Base-by-base conservation (phyloP, 2,797 vertebrate genomes). In the Aplochiton taeniatus region DNA sequence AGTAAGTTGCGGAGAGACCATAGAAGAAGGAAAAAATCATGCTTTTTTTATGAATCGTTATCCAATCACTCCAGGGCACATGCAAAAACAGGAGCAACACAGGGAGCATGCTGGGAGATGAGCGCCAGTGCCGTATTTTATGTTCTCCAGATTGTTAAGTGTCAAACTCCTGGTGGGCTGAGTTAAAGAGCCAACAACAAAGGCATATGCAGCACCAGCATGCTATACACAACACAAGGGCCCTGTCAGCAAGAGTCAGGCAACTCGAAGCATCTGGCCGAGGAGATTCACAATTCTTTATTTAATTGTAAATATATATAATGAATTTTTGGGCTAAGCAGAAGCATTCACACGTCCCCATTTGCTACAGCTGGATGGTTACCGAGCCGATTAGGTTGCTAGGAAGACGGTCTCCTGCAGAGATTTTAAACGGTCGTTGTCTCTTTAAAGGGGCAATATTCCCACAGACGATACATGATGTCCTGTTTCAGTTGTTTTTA, bases 141-240 rank as follows among this genome's bases (percentile, higher is more conserved):
- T 53, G 70, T 72, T 82, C 70, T 69, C 65, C 85, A 88, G 82
- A 87, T 88, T 87, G 88, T 83, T 77, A 85, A 86, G 85, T 77
- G 83, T 85, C 81, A 68, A 66, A 58, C 69, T 81, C 85, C 87
- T 71, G 85, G 75, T 72, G 87, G 12, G 79, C 13, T 4, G 7
- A 84, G 87, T 82, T 85, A 88, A 70, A 81, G 77, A 85, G 78
- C 68, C 57, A 56, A 77, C 76, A 84, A 85, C 85, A 85, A 76
- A 77, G 68, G 72, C 83, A 84, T 85, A 84, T 80, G 78, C 78
- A 67, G 64, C 65, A 50, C 54, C 84, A 78, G 84, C 72, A 59
- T 77, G 81, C 73, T 66, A 70, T 51, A 66, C 75, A 73, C 77
- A 76, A 77, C 79, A 76, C 60, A 58, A 57, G 65, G 72, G 66